Base-by-base conservation (phyloP, 2,797 vertebrate genomes). In the Threskiornis aethiopicus region DNA sequence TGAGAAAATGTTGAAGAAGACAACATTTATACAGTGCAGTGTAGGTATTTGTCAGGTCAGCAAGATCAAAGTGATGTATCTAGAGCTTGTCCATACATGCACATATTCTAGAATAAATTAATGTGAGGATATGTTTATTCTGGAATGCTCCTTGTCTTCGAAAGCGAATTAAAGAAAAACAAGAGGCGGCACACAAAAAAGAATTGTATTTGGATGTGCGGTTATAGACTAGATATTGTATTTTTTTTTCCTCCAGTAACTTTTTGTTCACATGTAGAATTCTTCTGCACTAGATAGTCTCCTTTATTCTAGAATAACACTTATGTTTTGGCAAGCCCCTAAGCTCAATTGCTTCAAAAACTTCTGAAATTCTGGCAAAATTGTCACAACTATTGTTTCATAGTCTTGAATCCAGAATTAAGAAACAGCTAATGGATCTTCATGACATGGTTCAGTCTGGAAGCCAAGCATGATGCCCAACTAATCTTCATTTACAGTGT, bases 191-290 rank as follows among this genome's bases (percentile, higher is more conserved):
- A 55, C 13, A 22, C 6, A 17, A 44, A 57, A 5, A 44, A 44
- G 9, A 51, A 44, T 14, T 61, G 29, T 41, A 9, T 69, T 87
- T 76, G 29, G 22, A 61, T 31, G 33, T 18, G 20, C 25, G 7
- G 4, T 76, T 83, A 24, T 52, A 57, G 55, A 9, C 12, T 35
- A 49, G 26, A 16, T 77, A 46, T 12, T 26, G 25, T 69, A 28
- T 1, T 0, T 0, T 22, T 81, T 22, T 81, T 21, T 26, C 7
- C 24, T 76, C 22, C 62, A 59, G 0, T 33, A 76, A 26, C 5
- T 59, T 93, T 86, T 70, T 13, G 2, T 84, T 88, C 24, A 31
- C 4, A 11, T 10, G 29, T 35, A 31, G 37, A 41, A 33, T 16
- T 81, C 4, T 51, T 52, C 41, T 64, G 37, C 5, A 3, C 52